Evolutionary conservation across 2,113 vertebrate species (phyloP), one percentile per base, ranked within the genome.

Genomic region (Limnothrissa miodon): DNA sequence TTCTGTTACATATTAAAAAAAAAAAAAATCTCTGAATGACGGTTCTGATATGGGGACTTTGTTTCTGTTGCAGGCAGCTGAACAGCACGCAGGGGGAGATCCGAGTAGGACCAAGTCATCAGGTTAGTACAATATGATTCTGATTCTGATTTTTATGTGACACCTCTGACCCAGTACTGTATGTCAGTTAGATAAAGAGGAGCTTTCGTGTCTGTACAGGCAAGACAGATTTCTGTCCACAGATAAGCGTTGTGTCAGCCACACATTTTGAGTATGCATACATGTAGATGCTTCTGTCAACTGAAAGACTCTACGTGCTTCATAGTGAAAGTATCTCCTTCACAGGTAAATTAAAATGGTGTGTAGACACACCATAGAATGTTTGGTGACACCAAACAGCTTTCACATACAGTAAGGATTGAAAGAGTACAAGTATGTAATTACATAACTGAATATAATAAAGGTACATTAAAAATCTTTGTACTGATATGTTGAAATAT

Each of bases 81-180:
- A 99, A 99, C 94, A 99, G 97, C 89, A 99, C 98, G 45, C 98
- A 99, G 83, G 98, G 98, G 29, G 98, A 99, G 89, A 99, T 99
- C 90, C 93, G 98, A 88, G 98, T 99, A 81, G 98, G 98, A 44
- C 96, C 98, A 82, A 99, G 98, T 92, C 98, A 99, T 90, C 98
- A 99, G 97, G 98, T 99, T 93, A 91, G 88, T 83, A 59, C 36
- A 81, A 80, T 2, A 33, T 53, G 51, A 53, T n/a, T n/a, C n/a
- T n/a, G n/a, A n/a, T n/a, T n/a, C n/a, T n/a, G n/a, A n/a, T n/a
- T n/a, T n/a, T n/a, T n/a, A n/a, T n/a, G n/a, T n/a, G 51, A 53
- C 51, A 53, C 1, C 51, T 23, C 5, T 53, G 51, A 21, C 48
- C 21, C 51, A 53, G 51, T 21, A 23, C 51, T 23, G 51, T 21